Evolutionary conservation across 2,113 vertebrate genomes (phyloP), one percentile per base, ranked within the genome.

Genomic region (Callaeas wilsoni): DNA sequence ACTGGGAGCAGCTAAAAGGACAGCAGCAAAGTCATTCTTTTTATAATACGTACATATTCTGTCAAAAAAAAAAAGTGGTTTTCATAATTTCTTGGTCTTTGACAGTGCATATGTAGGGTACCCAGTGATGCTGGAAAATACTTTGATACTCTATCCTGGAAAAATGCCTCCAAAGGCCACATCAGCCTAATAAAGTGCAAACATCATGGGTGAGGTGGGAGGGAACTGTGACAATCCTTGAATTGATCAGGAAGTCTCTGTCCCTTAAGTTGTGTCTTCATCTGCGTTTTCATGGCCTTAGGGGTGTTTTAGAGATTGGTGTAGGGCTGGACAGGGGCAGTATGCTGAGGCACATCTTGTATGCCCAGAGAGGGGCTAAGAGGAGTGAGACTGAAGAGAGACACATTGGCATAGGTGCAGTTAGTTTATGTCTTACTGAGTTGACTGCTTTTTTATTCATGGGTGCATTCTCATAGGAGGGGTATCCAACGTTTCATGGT

Each of bases 401-500:
- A 12, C 35, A 18, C 33, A 6, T 2, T 49, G 37, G 12, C 64
- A 57, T 32, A 57, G 42, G 26, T n/a, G 12, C 41, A 23, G 15
- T 68, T 77, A 1, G 3, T 69, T 53, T 82, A 21, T 63, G 1
- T 32, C 15, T 55, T 29, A 4, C 25, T 53, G 33, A 49, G 63
- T 41, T 56, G 57, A 27, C 39, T 49, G 32, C 41, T 33, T 63
- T 4, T 41, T 74, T 76, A 32, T 74, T 73, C 23, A 7, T 8
- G 17, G 25, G 2, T 65, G 11, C 13, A 0, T 85, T 67, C 49
- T 79, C 35, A 47, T 16, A 21, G 41, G 13, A 52, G 60, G 16
- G 4, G 3, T 68, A 32, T n/a, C 59, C 53, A 33, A 2, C 0
- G 0, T 71, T 32, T 63, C n/a, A 29, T 30, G 39, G 44, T 12